phyloP scores from a whole-genome alignment of 1,140 invertebrate genomes.

The Diabrotica undecimpunctata region DNA sequence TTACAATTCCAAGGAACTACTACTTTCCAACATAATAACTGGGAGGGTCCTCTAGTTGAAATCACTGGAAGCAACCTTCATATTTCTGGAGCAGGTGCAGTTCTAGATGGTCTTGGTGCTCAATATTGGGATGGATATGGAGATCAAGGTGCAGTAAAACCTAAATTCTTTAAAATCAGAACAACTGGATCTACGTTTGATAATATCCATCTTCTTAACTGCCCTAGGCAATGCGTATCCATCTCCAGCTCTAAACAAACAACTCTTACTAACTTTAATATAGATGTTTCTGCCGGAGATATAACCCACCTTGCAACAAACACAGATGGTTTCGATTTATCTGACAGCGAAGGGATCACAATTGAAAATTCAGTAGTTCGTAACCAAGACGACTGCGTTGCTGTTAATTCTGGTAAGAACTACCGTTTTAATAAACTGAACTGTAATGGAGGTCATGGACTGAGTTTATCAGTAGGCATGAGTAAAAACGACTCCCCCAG shows the following conservation, averaged over 20 bases:
- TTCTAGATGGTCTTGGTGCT: not conserved
- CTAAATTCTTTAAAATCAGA: not conserved
- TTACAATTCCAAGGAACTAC: constrained; percentile 12
- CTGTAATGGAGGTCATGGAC: constrained; percentile 26
- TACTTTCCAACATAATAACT: constrained; percentile 9
- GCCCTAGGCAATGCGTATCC: not conserved
- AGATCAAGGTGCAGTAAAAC: not conserved
- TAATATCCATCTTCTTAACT: not conserved
- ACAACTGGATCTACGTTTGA: not conserved
- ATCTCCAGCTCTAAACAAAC: not conserved
- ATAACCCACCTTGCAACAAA: not conserved
- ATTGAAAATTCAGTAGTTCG: constrained; percentile 11
- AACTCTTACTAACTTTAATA: not conserved
- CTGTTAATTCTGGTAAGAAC: constrained; percentile 20
- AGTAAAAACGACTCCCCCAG: not conserved
- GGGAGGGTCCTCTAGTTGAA: constrained; percentile 11
- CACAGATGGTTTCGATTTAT: constrained; percentile 17
- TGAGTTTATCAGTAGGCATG: constrained; percentile 21
- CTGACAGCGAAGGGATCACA: not conserved
- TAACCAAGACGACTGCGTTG: constrained; percentile 19
- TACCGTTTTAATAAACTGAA: constrained; percentile 14
- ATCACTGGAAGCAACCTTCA: constrained; percentile 11
- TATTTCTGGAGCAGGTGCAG: constrained; percentile 6
- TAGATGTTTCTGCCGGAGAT: not conserved
- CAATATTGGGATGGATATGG: not conserved